Evolutionary conservation across 2,888 invertebrate species (phyloP).

Genomic region (Chloromyia formosa): DNA sequence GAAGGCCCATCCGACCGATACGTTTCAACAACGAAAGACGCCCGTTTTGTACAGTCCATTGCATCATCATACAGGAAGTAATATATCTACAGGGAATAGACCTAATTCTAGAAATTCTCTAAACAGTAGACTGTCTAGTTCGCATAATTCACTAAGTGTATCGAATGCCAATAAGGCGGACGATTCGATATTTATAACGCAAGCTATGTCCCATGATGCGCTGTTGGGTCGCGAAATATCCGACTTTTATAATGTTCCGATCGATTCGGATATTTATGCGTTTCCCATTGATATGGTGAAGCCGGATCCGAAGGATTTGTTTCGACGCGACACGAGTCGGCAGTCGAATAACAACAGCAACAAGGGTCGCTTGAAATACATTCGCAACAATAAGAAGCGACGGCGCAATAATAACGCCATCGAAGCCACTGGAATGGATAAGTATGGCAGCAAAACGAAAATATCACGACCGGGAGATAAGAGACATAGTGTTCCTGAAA

Average conservation of each 20-base stretch:
- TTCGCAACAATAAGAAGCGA: constrained; percentile 58
- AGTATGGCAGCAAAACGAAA: constrained; percentile 48
- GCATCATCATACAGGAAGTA: constrained; percentile 57
- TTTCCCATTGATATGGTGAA: constrained; percentile 84
- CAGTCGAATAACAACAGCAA: not conserved
- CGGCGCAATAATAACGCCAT: constrained; percentile 61
- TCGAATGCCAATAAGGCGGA: constrained; percentile 78
- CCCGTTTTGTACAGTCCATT: constrained; percentile 60
- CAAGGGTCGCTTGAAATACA: constrained; percentile 55
- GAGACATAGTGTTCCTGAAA: constrained; percentile 75
- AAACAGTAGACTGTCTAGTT: constrained; percentile 81
- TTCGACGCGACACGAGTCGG: constrained; percentile 20
- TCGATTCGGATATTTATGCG: constrained; percentile 88
- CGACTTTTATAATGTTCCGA: constrained; percentile 88
- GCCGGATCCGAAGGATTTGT: constrained; percentile 61
- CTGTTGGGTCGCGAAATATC: constrained; percentile 80
- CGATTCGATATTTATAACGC: constrained; percentile 87
- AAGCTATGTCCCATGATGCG: constrained; percentile 88
- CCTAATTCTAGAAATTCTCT: constrained; percentile 81
- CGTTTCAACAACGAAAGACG: constrained; percentile 55
- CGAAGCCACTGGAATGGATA: constrained; percentile 53
- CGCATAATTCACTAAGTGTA: constrained; percentile 82
- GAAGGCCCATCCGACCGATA: constrained; percentile 54
- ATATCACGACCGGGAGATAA: constrained; percentile 63
- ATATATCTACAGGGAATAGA: constrained; percentile 66